Evolutionary conservation across 2,888 invertebrate species (phyloP), one percentile per base, ranked within the genome.

Genomic region (Ornithoptera alexandrae): DNA sequence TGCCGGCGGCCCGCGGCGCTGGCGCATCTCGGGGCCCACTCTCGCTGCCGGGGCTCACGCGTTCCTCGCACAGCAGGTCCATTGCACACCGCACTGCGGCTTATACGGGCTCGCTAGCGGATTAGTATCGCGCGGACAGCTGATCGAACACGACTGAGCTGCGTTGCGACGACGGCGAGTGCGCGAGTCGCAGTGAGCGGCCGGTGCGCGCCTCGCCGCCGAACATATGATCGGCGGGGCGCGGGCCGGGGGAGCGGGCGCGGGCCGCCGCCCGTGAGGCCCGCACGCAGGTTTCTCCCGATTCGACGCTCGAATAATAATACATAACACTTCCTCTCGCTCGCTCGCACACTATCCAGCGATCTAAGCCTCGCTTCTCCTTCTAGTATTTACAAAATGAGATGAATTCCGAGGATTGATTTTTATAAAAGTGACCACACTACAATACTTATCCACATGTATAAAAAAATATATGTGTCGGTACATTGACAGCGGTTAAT

Each of bases 41-140:
- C 72, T 80, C 81, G 81, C 85, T 85, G 76, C 81, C 79, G 77
- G 93, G 90, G 82, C 90, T 90, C 82, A 70, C 93, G 79, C 93
- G 93, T 87, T 94, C 94, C 82, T 92, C 93, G 82, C 94, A 94
- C 85, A 93, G 86, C 86, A 94, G 91, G 90, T 94, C 94, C 94
- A 94, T 94, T 80, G 75, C 82, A 83, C 87, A 86, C 89, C 89
- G 88, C 87, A 86, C 85, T 81, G 90, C 90, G 89, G 90, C 84
- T 88, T 88, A 87, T 88, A 77, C 81, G 83, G 83, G 83, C 81
- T 81, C 78, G 82, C 78, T 79, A 50, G 77, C 74, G 75, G 71
- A 78, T 77, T 73, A 75, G 76, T 30, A 20, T 79, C 79, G 81
- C 81, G 79, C 82, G 81, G 75, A 86, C 90, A 89, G 90, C 89